phyloP scores from a whole-genome alignment of 2,888 invertebrate genomes.

The Tenthredo amoena region DNA sequence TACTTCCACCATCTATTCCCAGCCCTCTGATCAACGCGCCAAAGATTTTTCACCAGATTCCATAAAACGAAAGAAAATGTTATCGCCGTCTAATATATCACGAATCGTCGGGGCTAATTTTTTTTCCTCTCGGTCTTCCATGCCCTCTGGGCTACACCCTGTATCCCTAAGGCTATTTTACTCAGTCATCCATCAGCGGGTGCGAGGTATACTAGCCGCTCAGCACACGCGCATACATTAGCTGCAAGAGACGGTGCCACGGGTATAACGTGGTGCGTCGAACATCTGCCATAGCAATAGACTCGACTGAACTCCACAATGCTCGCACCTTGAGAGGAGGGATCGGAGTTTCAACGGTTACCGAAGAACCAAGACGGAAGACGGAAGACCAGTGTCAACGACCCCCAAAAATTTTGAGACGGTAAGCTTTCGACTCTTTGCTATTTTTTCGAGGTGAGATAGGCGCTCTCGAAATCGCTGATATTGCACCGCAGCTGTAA shows the following conservation, averaged over 20 bases:
- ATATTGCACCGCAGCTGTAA: not conserved
- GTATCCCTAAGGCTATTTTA: slow-evolving; percentile 27
- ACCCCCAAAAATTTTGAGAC: not conserved
- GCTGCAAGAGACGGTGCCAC: slow-evolving; percentile 13
- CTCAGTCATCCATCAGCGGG: slow-evolving; percentile 51
- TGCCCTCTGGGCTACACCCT: not conserved
- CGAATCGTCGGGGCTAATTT: not conserved
- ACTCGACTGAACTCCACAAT: not conserved
- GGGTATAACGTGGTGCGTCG: not conserved
- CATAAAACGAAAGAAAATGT: not conserved
- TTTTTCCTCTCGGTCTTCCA: not conserved
- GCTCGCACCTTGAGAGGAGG: slow-evolving; percentile 44
- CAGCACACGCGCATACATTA: slow-evolving; percentile 49
- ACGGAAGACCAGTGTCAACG: not conserved
- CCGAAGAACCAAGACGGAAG: not conserved
- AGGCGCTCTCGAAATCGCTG: not conserved
- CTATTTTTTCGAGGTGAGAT: not conserved
- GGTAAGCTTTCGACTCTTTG: not conserved
- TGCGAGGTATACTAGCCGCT: not conserved
- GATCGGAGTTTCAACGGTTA: slow-evolving; percentile 42
- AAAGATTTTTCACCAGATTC: not conserved
- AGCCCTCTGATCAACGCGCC: too few species aligned
- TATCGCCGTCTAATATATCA: not conserved
- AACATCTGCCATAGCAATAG: slow-evolving; percentile 43
- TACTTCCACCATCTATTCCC: too few species aligned